Evolutionary conservation across 1,140 invertebrate genomes (phyloP), one percentile per base, ranked within the genome.

Genomic region (Cheumatopsyche charites): DNA sequence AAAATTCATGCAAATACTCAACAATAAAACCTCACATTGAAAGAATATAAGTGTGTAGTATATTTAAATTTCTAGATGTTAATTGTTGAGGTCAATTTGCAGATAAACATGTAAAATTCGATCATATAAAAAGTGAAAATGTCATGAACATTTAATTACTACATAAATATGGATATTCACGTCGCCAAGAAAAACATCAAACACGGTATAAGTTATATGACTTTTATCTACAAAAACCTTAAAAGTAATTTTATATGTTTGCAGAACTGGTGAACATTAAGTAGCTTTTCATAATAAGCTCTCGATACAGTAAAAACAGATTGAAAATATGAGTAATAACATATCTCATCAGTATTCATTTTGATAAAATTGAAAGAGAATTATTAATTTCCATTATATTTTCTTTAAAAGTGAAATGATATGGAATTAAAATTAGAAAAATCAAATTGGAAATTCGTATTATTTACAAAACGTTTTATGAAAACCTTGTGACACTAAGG

Each of bases 401-500:
- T 58, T 25, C 17, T 52, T 17, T 52, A 1, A 52, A 52, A 52
- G n/a, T 52, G 13, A 15, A 52, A 52, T 52, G 19, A 17, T 17
- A 52, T 17, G 4, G 19, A 52, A 52, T 17, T 17, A 7, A 17
- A 52, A 17, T 17, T 1, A 52, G 7, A 52, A 17, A n/a, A 17
- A 52, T 17, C 2, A 52, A 1, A 17, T 19, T 52, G 47, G n/a
- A 52, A 52, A 45, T 45, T 25, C 26, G 41, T 62, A 42, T 23
- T 49, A 66, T 66, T 66, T 66, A 66, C 45, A 66, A 47, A 66
- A 66, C 43, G 45, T 26, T 3, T 47, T 4, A 70, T 62, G 36
- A 69, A 69, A 62, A 70, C 52, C 68, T 62, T 61, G 68, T 62
- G 58, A 71, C 58, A 67, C 63, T 72, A 72, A 72, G 70, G 70